A percentile compares a stretch with the other conserved stretches of the same genome.
These are phyloP conservation scores for Oxyscelio sp. DNA, from an alignment of 2,888 invertebrate species.

Conservation along the genomic window DNA sequence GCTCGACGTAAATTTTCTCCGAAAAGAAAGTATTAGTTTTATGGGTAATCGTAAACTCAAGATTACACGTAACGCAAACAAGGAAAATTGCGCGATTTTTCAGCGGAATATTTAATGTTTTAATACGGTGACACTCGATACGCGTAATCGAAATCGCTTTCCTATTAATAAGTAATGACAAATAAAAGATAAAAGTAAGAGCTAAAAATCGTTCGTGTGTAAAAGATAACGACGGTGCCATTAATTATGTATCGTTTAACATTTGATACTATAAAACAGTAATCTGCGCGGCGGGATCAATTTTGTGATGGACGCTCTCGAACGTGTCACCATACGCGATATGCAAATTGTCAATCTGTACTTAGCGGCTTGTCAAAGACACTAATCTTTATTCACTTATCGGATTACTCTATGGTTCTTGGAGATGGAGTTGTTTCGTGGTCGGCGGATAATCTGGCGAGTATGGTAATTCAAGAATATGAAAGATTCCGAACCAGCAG, in stretches of 20 bases:
- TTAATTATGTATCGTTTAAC: conserved; percentile 69
- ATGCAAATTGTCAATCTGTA: conserved; percentile 85
- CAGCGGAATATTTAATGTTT: conserved; percentile 4
- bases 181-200: conserved; percentile 1
- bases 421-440: conserved; percentile 87
- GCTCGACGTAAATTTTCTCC: conserved; percentile 19
- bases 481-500: conserved; percentile 37
- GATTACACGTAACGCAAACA: conserved; percentile 21
- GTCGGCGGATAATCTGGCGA: conserved; percentile 86
- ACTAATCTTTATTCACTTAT: conserved; percentile 88
- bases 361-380: conserved; percentile 87
- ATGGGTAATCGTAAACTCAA: conserved; percentile 25
- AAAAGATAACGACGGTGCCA: conserved; percentile 45
- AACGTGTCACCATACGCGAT: conserved; percentile 83
- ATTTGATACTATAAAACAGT: conserved; percentile 58
- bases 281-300: conserved; percentile 50
- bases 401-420: conserved; percentile 85
- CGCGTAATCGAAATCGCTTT: conserved; percentile 14
- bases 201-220: conserved; percentile 24
- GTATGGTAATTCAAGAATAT: conserved; percentile 87
- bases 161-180: conserved; percentile 10
- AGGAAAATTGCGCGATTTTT: background rate
- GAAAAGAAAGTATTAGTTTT: conserved; percentile 35
- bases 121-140: conserved; percentile 12
- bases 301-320: conserved; percentile 58